Base-by-base conservation (phyloP, 2,797 vertebrate species). In the Gouania willdenowi region DNA sequence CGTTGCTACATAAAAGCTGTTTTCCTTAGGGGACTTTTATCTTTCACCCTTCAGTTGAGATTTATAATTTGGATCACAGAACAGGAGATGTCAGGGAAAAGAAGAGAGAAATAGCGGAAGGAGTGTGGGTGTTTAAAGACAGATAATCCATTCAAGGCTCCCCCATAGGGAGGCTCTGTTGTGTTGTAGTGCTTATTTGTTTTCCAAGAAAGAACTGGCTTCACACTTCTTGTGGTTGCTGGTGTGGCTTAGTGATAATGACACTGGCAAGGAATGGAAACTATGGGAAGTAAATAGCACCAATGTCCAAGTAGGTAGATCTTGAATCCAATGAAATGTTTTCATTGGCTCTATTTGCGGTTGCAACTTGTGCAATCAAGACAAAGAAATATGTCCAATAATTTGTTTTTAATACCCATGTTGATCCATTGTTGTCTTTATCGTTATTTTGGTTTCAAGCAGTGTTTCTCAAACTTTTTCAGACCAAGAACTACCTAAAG, bases 31-130 rank as follows among this genome's bases (percentile, higher is more conserved):
- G 79, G 71, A 72, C 68, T 63, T 82, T 79, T 79, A 78, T 79
- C 74, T 71, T 48, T 57, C 59, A 65, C 64, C 69, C 72, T 75
- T 69, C 55, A 64, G 72, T 76, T 73, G 74, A 78, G 83, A 77
- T 79, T 78, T 66, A 74, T 81, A 79, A 82, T 85, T 85, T 82
- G 77, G 74, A 83, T 82, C 75, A 78, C 56, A 75, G 72, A 74
- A 61, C 55, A 37, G 65, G 68, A 73, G 71, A 70, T 41, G 67
- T 66, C 5, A n/a, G 39, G 60, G 61, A 43, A 42, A 49, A 62
- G 68, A 64, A 54, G 44, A 52, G 59, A 65, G 60, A 54, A 63
- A 56, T 25, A 42, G 60, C 74, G 56, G 74, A 70, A 71, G 50
- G 42, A 43, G 64, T 43, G 71, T 78, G 73, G 81, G 79, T 76